phyloP scores from a whole-genome alignment of 1,140 invertebrate species.

The Drosophila punjabiensis region DNA sequence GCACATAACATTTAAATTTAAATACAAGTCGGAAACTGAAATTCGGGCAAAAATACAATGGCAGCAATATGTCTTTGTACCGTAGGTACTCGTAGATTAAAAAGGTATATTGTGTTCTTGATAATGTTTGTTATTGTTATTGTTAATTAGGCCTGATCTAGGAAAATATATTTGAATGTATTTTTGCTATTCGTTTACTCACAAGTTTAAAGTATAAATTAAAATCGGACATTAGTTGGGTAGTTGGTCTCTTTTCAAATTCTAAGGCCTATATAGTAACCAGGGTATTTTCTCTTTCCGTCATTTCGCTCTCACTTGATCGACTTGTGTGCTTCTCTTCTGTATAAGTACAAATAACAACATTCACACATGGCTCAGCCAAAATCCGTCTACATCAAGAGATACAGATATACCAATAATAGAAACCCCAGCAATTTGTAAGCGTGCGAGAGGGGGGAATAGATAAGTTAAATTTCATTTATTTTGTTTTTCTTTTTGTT shows the following conservation, averaged over 20 bases:
- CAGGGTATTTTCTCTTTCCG: background rate
- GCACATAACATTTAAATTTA: conserved; percentile 66
- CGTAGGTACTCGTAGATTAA: background rate
- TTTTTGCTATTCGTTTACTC: background rate
- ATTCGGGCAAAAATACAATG: conserved; percentile 52
- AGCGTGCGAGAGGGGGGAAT: conserved; percentile 52
- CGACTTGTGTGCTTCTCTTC: conserved; percentile 3
- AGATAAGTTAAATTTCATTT: conserved; percentile 54
- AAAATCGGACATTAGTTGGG: background rate
- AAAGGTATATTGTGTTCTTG: background rate
- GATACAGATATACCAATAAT: conserved; percentile 35
- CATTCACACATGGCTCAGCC: conserved; percentile 59
- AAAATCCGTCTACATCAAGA: conserved; percentile 57
- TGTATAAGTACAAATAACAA: conserved; percentile 24
- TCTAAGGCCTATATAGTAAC: background rate
- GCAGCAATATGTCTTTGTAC: conserved; percentile 15
- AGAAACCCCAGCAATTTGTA: conserved; percentile 59
- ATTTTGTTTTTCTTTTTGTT: conserved; percentile 41
- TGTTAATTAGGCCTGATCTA: too few species aligned
- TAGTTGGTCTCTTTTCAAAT: too few species aligned
- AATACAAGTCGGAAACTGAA: conserved; percentile 58
- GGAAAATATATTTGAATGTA: background rate
- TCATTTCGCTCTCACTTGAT: background rate
- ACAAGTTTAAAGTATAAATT: background rate
- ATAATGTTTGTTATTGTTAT: background rate